A percentile compares a stretch with the other conserved stretches of the same genome.
Conservation (phyloP, 2,888 invertebrate genomes). For the Himalopsyche tibetana region DNA sequence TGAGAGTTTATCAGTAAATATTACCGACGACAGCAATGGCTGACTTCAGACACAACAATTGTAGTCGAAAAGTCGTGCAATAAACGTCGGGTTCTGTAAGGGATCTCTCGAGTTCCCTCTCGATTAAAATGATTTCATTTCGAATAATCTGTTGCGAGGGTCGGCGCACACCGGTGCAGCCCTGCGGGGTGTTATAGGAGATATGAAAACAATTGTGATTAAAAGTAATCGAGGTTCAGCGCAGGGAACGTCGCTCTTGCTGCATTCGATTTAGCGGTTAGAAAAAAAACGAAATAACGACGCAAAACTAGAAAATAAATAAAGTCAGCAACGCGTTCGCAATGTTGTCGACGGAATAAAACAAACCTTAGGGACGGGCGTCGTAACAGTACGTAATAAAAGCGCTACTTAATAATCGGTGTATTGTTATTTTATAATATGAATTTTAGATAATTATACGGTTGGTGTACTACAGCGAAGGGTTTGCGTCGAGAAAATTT, state of each 20-base stretch:
- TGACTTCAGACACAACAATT: no score
- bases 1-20: no score
- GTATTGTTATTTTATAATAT: conserved; percentile 41
- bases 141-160: background rate
- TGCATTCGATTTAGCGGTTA: conserved; percentile 54
- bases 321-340: background rate
- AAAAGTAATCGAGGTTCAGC: conserved; percentile 50
- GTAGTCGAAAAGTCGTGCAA: no score
- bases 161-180: background rate
- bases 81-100: no score
- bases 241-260: conserved; percentile 54
- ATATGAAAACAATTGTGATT: conserved; percentile 42
- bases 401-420: conserved; percentile 20
- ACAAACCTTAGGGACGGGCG: conserved; percentile 20
- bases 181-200: conserved; percentile 19
- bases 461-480: conserved; percentile 20
- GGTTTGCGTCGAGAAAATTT: no score
- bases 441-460: conserved; percentile 42
- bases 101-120: no score
- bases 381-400: conserved; percentile 8
- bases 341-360: conserved; percentile 48
- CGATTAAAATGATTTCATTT: background rate
- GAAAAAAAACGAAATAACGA: conserved; percentile 42
- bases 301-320: conserved; percentile 29
- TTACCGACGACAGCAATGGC: no score